Evolutionary conservation across 2,113 vertebrate species (phyloP).

Genomic region (Toxotes jaculatrix): DNA sequence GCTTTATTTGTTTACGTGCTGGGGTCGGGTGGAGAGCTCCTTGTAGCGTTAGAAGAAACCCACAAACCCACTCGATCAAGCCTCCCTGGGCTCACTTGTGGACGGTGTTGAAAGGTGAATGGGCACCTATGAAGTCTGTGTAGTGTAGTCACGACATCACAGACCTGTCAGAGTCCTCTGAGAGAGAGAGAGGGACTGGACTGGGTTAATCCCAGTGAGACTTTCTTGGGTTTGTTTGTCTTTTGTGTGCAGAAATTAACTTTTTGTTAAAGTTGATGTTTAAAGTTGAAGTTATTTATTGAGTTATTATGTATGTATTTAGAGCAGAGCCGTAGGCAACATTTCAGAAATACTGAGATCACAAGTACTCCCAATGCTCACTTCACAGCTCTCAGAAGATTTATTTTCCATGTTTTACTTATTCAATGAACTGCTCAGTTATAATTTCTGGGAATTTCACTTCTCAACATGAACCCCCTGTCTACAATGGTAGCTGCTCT

Average conservation of each 20-base stretch:
- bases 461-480: neutral
- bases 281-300: conserved; percentile 5
- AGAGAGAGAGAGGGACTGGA: neutral
- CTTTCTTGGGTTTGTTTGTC: neutral
- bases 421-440: neutral
- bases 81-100: conserved; percentile 58
- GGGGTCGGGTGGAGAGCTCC: conserved; percentile 77
- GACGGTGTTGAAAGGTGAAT: conserved; percentile 70
- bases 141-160: conserved; percentile 31
- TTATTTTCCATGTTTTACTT: neutral
- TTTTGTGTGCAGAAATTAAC: neutral
- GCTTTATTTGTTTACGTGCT: conserved; percentile 84
- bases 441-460: neutral
- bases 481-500: neutral
- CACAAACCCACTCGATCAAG: conserved; percentile 71
- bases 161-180: conserved; percentile 24
- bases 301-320: neutral
- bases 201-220: neutral
- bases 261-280: conserved; percentile 1
- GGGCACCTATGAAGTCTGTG: conserved; percentile 64
- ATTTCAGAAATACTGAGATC: neutral
- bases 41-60: conserved; percentile 74
- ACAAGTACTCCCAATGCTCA: neutral
- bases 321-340: neutral
- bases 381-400: neutral